Evolutionary conservation across 1,140 invertebrate species (phyloP), one percentile per base, ranked within the genome.

Genomic region (Plodia interpunctella): DNA sequence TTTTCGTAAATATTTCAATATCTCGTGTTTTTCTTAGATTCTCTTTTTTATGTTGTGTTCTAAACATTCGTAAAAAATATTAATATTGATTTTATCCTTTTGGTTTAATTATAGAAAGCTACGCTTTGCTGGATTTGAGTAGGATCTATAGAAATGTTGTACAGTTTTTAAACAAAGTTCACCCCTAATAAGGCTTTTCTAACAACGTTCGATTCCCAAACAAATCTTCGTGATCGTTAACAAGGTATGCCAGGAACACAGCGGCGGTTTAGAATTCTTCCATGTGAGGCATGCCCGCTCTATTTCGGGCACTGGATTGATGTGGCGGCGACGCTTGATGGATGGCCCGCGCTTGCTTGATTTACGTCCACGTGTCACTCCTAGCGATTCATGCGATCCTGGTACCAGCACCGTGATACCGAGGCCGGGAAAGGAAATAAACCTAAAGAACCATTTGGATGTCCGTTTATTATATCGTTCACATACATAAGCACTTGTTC

Each of bases 221-320:
- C 38, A 44, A 44, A 44, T 44, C 38, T 44, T 44, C 38, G 38
- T 44, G 13, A 44, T 44, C 51, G 51, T 53, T 53, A 53, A 53
- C 21, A 20, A 53, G 21, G 51, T 25, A 53, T 53, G 20, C 51
- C 51, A 53, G 20, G 19, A 25, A n/a, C 10, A 53, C 21, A 53
- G 19, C 51, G 13, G 19, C 51, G 51, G 38, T 17, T 15, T 44
- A 53, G 51, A 53, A 53, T 53, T 10, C 20, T 20, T 53, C 19
- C 51, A 53, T 53, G 51, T 53, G 19, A 70, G 68, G 72, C 66
- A 68, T 70, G 62, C 59, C 65, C 65, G 58, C 25, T 65, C 82
- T 87, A 87, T 87, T 87, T 84, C 72, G 65, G 80, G 79, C 64
- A 63, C 68, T 2, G 32, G 75, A 88, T 88, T 83, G 80, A 86